Evolutionary conservation across 2,888 invertebrate species (phyloP).

Genomic region (Ctenicera cuprea): DNA sequence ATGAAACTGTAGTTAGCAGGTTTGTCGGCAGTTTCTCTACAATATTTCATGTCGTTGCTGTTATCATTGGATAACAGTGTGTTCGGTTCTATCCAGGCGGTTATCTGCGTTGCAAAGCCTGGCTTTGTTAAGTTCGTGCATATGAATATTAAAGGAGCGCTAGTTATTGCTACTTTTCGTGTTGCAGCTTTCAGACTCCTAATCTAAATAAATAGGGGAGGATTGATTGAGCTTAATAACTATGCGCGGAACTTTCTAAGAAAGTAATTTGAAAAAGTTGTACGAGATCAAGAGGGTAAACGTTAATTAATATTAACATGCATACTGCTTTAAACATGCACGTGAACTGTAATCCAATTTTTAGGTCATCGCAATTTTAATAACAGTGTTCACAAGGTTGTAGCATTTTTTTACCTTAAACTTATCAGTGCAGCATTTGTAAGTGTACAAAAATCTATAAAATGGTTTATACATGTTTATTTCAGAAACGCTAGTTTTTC

Average conservation of each 20-base stretch:
- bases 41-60: slow-evolving; percentile 43
- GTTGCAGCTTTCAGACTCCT: slow-evolving; percentile 53
- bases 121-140: slow-evolving; percentile 55
- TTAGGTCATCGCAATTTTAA: slow-evolving; percentile 7
- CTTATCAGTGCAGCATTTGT: slow-evolving; percentile 1
- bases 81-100: slow-evolving; percentile 31
- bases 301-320: slow-evolving; percentile 39
- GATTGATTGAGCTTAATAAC: slow-evolving; percentile 56
- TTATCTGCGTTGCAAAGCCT: slow-evolving; percentile 46
- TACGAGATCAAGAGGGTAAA: slow-evolving; percentile 32
- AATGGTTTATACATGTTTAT: background rate
- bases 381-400: slow-evolving; percentile 1
- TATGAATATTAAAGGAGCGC: slow-evolving; percentile 56
- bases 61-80: slow-evolving; percentile 43
- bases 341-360: slow-evolving; percentile 1
- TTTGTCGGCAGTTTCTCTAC: slow-evolving; percentile 37
- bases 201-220: slow-evolving; percentile 57
- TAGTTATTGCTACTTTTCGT: slow-evolving; percentile 57
- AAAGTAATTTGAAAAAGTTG: slow-evolving; percentile 43
- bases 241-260: slow-evolving; percentile 47
- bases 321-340: slow-evolving; percentile 19
- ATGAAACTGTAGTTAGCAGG: slow-evolving; percentile 32
- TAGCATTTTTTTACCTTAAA: slow-evolving; percentile 2
- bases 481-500: no score
- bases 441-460: slow-evolving; percentile 14